These are phyloP conservation scores for Colletes latitarsis DNA, from an alignment of 1,140 invertebrate genomes.

Conservation along the genomic window DNA sequence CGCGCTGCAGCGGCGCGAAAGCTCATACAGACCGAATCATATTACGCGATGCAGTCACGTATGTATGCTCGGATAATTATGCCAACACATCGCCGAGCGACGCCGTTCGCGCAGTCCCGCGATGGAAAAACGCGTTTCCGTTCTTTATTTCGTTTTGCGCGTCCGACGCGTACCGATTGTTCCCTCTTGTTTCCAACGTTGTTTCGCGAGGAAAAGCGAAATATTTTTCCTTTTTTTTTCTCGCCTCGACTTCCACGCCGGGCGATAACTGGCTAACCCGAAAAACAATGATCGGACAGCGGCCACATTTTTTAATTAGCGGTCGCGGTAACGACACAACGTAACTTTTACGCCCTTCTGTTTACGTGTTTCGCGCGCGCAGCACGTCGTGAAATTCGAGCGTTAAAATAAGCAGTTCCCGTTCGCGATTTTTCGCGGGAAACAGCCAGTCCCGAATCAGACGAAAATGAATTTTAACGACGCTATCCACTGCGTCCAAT, in stretches of 20 bases:
- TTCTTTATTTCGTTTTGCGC: conserved; percentile 66
- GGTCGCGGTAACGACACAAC: conserved; percentile 15
- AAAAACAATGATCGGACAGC: conserved; percentile 46
- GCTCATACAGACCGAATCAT: conserved; percentile 55
- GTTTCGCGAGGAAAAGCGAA: background rate
- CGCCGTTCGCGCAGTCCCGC: conserved; percentile 35
- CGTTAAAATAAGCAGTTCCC: conserved; percentile 27
- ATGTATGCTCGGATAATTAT: conserved; percentile 67
- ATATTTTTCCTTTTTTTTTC: conserved; percentile 10
- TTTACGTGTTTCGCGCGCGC: conserved; percentile 21
- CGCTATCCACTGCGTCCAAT: too few relatives aligned
- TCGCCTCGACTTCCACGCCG: conserved; percentile 9
- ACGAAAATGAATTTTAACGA: conserved; percentile 22
- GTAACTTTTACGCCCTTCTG: background rate
- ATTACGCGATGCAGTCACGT: conserved; percentile 40
- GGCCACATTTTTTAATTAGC: conserved; percentile 57
- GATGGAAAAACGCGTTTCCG: conserved; percentile 53
- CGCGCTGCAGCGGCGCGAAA: conserved; percentile 23
- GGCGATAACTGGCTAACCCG: conserved; percentile 6
- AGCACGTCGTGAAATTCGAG: background rate
- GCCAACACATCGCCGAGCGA: conserved; percentile 56
- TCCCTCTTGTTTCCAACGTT: conserved; percentile 4
- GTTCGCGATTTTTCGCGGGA: background rate
- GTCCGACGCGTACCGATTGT: conserved; percentile 62
- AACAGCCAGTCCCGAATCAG: background rate